These are phyloP conservation scores for Oxyteleia sp. DNA, from an alignment of 2,888 invertebrate species.

Conservation along the genomic window DNA sequence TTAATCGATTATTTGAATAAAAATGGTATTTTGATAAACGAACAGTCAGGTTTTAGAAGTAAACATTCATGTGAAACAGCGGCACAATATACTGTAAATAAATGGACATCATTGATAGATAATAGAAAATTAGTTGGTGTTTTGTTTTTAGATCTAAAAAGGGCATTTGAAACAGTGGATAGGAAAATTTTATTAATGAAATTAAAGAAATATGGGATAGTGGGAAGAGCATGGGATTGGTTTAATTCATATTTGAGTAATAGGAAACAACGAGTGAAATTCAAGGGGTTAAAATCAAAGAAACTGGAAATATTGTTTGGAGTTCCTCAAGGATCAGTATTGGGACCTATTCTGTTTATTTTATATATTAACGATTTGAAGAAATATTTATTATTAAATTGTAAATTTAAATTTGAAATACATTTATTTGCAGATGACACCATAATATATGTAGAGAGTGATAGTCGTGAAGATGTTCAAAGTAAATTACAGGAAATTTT, in stretches of 20 bases:
- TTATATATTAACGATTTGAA: not conserved
- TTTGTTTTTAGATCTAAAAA: not conserved
- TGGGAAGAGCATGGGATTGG: not conserved
- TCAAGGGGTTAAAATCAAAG: not conserved
- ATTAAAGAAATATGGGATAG: not conserved
- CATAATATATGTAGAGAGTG: not conserved
- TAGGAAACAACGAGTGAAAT: slow-evolving; percentile 15
- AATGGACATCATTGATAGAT: slow-evolving; percentile 8
- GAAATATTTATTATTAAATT: no score
- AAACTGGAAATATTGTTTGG: no score
- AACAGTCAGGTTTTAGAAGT: slow-evolving; percentile 13
- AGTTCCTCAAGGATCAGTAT: no score
- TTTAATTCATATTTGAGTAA: slow-evolving; percentile 2
- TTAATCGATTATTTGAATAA: not conserved
- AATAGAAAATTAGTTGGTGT: not conserved
- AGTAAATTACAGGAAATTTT: not conserved
- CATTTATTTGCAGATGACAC: not conserved
- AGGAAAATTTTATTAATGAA: not conserved
- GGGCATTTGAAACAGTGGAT: no score
- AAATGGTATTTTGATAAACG: no score
- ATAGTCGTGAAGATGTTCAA: no score
- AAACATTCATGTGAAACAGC: slow-evolving; percentile 4
- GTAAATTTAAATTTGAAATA: not conserved
- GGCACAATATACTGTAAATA: not conserved
- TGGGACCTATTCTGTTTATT: not conserved